Evolutionary conservation across 2,888 invertebrate species (phyloP).

Genomic region (Magallana nippona): DNA sequence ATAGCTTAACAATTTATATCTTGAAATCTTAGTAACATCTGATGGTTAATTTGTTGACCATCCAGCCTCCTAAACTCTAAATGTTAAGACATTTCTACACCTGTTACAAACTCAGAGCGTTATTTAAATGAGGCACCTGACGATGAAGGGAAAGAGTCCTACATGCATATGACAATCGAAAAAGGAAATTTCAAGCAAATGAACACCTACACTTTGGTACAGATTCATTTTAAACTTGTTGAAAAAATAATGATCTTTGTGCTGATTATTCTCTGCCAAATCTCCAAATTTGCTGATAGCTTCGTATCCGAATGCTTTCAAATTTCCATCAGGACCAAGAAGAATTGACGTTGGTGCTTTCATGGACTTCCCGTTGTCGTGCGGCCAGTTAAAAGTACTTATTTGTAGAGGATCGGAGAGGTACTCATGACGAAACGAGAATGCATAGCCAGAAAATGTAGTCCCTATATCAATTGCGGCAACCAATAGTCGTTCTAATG

Average conservation of each 20-base stretch:
- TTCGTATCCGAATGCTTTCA: slow-evolving; percentile 50
- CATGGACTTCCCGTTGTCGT: slow-evolving; percentile 45
- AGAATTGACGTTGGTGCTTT: slow-evolving; percentile 50
- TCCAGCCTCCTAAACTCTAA: too few species aligned
- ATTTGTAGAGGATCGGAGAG: slow-evolving; percentile 40
- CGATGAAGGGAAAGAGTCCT: too few species aligned
- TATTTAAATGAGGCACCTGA: too few species aligned
- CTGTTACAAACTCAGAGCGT: too few species aligned
- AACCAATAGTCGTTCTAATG: slow-evolving; percentile 35
- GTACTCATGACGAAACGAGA: slow-evolving; percentile 51
- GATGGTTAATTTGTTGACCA: too few species aligned
- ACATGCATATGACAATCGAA: too few species aligned
- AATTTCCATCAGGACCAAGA: slow-evolving; percentile 26
- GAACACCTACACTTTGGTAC: slow-evolving; percentile 9
- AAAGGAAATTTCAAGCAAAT: too few species aligned
- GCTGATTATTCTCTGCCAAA: slow-evolving; percentile 27
- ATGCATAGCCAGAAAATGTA: slow-evolving; percentile 50
- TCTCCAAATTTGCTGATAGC: slow-evolving; percentile 46
- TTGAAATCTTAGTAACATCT: too few species aligned
- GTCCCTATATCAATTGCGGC: slow-evolving; percentile 51
- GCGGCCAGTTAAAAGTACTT: slow-evolving; percentile 48
- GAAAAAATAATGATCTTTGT: slow-evolving; percentile 34
- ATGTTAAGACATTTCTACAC: too few species aligned
- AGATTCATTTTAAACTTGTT: slow-evolving; percentile 48
- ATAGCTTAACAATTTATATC: too few species aligned